Evolutionary conservation across 2,797 vertebrate species (phyloP), one percentile per base, ranked within the genome.

Genomic region (Galagoides demidoff): DNA sequence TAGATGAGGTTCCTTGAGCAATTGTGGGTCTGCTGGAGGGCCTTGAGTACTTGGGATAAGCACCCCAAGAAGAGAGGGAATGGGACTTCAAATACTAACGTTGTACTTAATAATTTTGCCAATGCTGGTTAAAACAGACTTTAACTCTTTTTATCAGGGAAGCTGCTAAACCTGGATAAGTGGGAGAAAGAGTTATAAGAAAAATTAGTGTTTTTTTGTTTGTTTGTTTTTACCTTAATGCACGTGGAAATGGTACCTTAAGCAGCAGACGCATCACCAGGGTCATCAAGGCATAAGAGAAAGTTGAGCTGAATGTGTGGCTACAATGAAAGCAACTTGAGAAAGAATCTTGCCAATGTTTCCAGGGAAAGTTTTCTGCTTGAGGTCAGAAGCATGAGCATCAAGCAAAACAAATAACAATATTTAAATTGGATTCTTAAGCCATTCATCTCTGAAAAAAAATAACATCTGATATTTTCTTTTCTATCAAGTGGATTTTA

Each of bases 321-420:
- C 71, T 83, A 73, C 25, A 74, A 66, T 13, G 34, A 63, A 78
- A 70, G 71, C 89, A 87, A 73, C 88, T 86, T 76, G 59, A 79
- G 45, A 92, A 92, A 73, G 43, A 83, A 73, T 59, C 71, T 92
- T 55, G 5, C 49, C 31, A 79, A 31, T 14, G 37, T 45, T 71
- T 68, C 73, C 39, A 63, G n/a, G 49, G 74, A 79, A 84, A 61
- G 2, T 10, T 93, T 94, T 91, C 90, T 85, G 66, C n/a, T 74
- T 57, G 55, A 93, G 79, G 68, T 81, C 70, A 89, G 64, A 78
- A 23, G 34, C 43, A 73, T 23, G 23, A 63, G 93, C 91, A 93
- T 85, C 68, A 91, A 83, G 89, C 74, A 81, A 95, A 95, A 94
- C 90, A 96, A 95, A 94, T 73, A 85, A 66, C 82, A 95, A 83